Conservation (phyloP, 2,888 invertebrate species). For the Gisinianus flammeolus region DNA sequence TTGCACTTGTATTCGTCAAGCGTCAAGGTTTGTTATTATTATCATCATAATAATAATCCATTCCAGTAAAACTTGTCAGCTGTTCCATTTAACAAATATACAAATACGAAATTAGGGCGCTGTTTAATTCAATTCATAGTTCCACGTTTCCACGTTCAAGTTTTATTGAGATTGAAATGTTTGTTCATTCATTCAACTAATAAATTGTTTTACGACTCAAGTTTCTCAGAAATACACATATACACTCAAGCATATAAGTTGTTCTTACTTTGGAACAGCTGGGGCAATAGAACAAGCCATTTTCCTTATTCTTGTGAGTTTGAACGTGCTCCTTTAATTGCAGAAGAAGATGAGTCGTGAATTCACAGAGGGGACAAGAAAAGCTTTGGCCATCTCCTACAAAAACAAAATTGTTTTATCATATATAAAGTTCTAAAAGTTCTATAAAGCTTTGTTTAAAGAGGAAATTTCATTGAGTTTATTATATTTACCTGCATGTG, state of each 20-base stretch:
- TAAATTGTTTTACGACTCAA: too few relatives aligned
- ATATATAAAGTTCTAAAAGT: not conserved
- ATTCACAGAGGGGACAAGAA: slow-evolving; percentile 76
- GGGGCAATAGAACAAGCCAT: slow-evolving; percentile 73
- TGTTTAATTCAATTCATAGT: too few relatives aligned
- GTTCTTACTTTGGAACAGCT: slow-evolving; percentile 70
- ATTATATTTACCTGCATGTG: slow-evolving; percentile 66
- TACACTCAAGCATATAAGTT: too few relatives aligned
- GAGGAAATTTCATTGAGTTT: too few relatives aligned
- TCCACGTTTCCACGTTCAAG: too few relatives aligned
- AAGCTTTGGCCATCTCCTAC: slow-evolving; percentile 68
- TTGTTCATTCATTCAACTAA: too few relatives aligned
- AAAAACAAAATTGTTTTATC: slow-evolving; percentile 28
- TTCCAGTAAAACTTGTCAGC: too few relatives aligned
- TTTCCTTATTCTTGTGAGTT: slow-evolving; percentile 66
- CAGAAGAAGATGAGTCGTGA: slow-evolving; percentile 71
- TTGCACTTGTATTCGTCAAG: not conserved
- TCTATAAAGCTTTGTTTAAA: too few relatives aligned
- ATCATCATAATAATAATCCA: not conserved
- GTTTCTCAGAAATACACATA: too few relatives aligned
- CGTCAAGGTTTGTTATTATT: not conserved
- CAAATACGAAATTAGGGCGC: too few relatives aligned
- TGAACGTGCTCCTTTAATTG: slow-evolving; percentile 72
- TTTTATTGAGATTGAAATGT: not conserved
- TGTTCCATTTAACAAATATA: too few relatives aligned